Evolutionary conservation across 1,140 invertebrate species (phyloP).

Genomic region (Philotrypesis tridentata): DNA sequence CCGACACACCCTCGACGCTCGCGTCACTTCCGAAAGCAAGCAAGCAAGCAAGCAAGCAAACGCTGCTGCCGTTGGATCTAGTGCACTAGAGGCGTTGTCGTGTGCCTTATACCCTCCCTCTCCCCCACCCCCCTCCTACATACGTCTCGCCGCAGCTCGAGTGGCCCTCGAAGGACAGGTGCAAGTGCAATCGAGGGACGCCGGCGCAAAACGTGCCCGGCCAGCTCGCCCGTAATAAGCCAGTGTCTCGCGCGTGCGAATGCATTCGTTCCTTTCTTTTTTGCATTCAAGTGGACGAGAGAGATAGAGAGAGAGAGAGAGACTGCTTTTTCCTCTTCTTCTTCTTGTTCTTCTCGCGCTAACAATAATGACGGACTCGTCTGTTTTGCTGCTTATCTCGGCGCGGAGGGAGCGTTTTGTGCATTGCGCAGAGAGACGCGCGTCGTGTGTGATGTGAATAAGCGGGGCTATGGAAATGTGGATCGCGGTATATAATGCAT

Average conservation of each 20-base stretch:
- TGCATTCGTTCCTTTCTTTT: neutral
- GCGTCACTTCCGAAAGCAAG: neutral
- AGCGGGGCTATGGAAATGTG: too few species aligned
- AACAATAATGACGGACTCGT: too few species aligned
- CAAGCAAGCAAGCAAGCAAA: too few species aligned
- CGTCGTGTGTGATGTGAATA: too few species aligned
- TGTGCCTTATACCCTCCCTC: too few species aligned
- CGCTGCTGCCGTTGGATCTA: conserved; percentile 8
- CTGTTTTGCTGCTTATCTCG: too few species aligned
- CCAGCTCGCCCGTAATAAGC: neutral
- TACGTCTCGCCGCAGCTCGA: neutral
- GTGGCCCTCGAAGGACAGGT: neutral
- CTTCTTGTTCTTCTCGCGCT: too few species aligned
- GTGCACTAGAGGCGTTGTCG: conserved; percentile 5
- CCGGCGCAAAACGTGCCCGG: conserved; percentile 24
- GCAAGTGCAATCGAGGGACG: conserved; percentile 24
- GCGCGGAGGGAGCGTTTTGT: too few species aligned
- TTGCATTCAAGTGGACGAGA: neutral
- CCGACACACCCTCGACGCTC: neutral
- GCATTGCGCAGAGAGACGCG: too few species aligned
- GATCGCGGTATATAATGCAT: too few species aligned
- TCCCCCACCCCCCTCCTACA: too few species aligned
- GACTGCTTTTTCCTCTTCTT: too few species aligned
- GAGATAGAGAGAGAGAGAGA: neutral
- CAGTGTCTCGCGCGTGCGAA: neutral